These are phyloP conservation scores for Torymus auratus DNA, from an alignment of 2,888 invertebrate species.

Conservation along the genomic window DNA sequence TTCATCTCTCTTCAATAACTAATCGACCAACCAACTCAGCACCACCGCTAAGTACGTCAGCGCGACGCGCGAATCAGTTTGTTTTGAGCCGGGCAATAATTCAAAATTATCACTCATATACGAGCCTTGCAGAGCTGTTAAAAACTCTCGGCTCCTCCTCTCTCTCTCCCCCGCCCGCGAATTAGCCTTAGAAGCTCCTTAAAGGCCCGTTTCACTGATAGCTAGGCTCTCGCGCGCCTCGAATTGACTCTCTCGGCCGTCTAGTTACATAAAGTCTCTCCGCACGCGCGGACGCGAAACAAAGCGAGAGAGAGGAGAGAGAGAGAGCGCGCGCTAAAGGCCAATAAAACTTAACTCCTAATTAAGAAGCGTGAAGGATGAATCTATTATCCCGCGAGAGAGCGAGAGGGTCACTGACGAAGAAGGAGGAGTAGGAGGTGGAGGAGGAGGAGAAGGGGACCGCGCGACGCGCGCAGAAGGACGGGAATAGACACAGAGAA, in stretches of 20 bases:
- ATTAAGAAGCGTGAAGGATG: constrained; percentile 77
- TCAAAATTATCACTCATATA: no score
- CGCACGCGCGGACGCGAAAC: constrained; percentile 7
- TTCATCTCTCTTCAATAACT: no score
- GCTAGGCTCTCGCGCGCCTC: constrained; percentile 5
- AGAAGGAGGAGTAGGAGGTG: not conserved
- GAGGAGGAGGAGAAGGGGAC: constrained; percentile 29
- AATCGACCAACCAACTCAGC: no score
- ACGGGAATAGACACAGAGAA: constrained; percentile 43
- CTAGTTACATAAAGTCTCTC: constrained; percentile 46
- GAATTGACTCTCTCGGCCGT: constrained; percentile 40
- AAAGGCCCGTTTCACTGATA: constrained; percentile 35
- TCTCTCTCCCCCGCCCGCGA: no score
- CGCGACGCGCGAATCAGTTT: no score
- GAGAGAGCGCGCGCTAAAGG: constrained; percentile 66
- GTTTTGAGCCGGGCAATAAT: no score
- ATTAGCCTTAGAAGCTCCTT: constrained; percentile 18
- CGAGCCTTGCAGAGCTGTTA: no score
- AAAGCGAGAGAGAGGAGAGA: constrained; percentile 24
- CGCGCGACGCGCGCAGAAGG: constrained; percentile 55
- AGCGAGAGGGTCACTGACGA: constrained; percentile 55
- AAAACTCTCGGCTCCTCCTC: no score
- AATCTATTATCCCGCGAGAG: constrained; percentile 72
- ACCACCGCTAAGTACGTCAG: no score
- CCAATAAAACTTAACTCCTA: constrained; percentile 76